These are phyloP conservation scores for Lathamus discolor DNA, from an alignment of 2,113 vertebrate genomes.

Conservation along the genomic window DNA sequence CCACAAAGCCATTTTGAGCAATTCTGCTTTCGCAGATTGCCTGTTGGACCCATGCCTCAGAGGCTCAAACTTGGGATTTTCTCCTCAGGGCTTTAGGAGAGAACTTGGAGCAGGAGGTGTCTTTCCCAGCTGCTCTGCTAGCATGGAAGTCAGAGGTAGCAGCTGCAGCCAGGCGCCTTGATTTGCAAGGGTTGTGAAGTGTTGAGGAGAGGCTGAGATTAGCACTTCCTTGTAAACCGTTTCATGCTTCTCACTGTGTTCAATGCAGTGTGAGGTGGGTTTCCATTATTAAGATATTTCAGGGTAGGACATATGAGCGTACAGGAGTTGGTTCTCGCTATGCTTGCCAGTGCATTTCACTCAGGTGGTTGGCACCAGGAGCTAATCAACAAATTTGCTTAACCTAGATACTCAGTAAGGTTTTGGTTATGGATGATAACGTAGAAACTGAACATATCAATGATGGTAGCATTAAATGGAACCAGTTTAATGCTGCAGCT, in stretches of 20 bases:
- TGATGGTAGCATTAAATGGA: too few species aligned
- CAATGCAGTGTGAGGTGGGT: not conserved
- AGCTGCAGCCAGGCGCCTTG: not conserved
- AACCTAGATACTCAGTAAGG: not conserved
- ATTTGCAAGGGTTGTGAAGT: not conserved
- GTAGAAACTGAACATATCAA: not conserved
- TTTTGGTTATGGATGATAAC: not conserved
- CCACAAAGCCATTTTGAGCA: not conserved
- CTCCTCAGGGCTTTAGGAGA: not conserved
- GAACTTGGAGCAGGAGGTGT: not conserved
- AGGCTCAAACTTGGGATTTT: not conserved
- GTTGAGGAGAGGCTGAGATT: not conserved
- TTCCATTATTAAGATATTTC: not conserved
- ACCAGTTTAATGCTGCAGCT: not conserved
- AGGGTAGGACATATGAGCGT: accelerated
- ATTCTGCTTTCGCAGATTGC: not conserved
- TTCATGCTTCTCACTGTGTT: not conserved
- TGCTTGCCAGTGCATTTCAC: accelerated
- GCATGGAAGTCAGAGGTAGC: not conserved
- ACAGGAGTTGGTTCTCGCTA: not conserved
- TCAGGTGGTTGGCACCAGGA: not conserved
- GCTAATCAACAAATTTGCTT: not conserved
- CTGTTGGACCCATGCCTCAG: not conserved
- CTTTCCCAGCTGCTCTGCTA: not conserved
- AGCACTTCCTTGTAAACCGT: not conserved